phyloP scores from a whole-genome alignment of 2,797 vertebrate species.

The Melanotaenia boesemani region DNA sequence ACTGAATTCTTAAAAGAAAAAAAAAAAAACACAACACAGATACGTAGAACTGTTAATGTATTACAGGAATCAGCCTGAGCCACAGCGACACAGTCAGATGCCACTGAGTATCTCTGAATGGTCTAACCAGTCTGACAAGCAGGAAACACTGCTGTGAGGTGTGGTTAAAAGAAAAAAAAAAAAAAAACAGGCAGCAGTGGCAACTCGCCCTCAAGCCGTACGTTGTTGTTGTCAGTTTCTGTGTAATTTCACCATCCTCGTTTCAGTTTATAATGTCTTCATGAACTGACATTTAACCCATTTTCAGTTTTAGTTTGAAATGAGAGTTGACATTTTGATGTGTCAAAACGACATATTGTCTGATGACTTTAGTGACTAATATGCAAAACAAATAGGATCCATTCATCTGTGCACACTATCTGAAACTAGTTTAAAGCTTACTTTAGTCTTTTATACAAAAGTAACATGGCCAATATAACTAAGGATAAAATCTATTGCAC shows the following conservation, averaged over 20 bases:
- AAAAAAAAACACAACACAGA: conserved; percentile 11
- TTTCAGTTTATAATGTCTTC: neutral
- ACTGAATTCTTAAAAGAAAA: neutral
- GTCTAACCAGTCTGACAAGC: conserved; percentile 56
- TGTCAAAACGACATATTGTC: neutral
- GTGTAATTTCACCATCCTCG: neutral
- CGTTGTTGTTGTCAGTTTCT: neutral
- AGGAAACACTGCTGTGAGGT: conserved; percentile 31
- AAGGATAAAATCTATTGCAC: neutral
- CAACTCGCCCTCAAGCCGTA: neutral
- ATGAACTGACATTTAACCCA: neutral
- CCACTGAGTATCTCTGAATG: neutral
- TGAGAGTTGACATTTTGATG: neutral
- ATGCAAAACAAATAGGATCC: neutral
- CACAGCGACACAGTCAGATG: neutral
- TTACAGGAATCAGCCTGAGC: neutral
- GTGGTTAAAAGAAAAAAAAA: conserved; percentile 37
- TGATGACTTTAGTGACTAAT: neutral
- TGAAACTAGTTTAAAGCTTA: neutral
- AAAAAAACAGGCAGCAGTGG: neutral
- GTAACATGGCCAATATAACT: too few species aligned
- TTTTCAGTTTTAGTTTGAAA: neutral
- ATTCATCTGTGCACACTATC: neutral
- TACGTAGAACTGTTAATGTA: conserved; percentile 13
- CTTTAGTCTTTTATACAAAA: neutral